Evolutionary conservation across 2,888 invertebrate genomes (phyloP).

Genomic region (Agrilus biguttatus): DNA sequence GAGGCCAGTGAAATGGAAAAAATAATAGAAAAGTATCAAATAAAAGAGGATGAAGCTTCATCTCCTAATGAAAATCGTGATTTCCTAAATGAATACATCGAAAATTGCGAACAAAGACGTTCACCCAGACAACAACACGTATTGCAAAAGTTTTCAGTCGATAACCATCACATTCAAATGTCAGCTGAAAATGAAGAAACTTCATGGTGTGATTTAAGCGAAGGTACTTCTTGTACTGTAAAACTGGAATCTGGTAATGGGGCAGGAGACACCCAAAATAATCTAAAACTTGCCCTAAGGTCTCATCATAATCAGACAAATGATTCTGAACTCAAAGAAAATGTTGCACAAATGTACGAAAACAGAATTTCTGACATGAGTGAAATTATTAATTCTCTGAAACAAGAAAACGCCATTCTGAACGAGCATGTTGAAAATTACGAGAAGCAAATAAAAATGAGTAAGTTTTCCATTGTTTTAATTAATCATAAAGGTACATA

Average conservation of each 20-base stretch:
- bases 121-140: neutral
- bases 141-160: neutral
- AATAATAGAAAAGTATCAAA: too few relatives aligned
- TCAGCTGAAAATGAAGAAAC: constrained; percentile 7
- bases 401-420: constrained; percentile 8
- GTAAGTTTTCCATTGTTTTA: constrained; percentile 2
- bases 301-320: neutral
- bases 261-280: constrained; percentile 5
- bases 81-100: neutral
- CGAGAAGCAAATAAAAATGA: constrained; percentile 7
- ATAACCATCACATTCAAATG: neutral
- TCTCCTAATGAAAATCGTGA: neutral
- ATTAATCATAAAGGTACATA: too few relatives aligned
- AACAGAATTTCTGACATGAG: constrained; percentile 9
- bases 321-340: too few relatives aligned
- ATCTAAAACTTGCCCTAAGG: neutral
- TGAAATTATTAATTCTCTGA: constrained; percentile 8
- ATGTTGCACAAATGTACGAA: neutral
- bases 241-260: constrained; percentile 1
- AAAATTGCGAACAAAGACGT: neutral
- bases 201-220: constrained; percentile 12
- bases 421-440: constrained; percentile 7
- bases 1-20: too few relatives aligned
- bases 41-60: neutral
- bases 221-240: constrained; percentile 7